These are phyloP conservation scores for Plectropomus leopardus DNA, from an alignment of 2,113 vertebrate species.

Conservation along the genomic window DNA sequence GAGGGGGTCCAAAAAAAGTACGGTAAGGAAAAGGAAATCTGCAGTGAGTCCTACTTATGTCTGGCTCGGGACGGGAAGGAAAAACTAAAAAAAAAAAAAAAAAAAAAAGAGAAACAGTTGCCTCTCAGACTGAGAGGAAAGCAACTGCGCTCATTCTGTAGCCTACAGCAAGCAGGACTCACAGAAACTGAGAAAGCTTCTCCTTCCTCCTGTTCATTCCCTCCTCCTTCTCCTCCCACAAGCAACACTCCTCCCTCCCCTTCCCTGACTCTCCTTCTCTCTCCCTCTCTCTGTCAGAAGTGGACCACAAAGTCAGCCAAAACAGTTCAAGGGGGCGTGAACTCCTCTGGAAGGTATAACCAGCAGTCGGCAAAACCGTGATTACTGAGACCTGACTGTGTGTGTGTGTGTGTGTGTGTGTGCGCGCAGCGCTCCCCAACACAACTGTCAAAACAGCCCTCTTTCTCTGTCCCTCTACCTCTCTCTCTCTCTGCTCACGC, in stretches of 20 bases:
- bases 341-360: conserved; percentile 88
- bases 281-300: conserved; percentile 65
- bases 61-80: conserved; percentile 23
- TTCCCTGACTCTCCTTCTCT: conserved; percentile 72
- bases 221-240: conserved; percentile 84
- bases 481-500: conserved; percentile 33
- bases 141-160: conserved; percentile 80
- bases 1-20: conserved; percentile 19
- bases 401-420: conserved; percentile 26
- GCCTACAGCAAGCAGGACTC: conserved; percentile 77
- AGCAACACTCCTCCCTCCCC: conserved; percentile 75
- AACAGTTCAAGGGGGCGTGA: conserved; percentile 89
- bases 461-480: conserved; percentile 41
- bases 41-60: conserved; percentile 55
- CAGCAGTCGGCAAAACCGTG: conserved; percentile 80
- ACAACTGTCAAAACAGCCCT: conserved; percentile 88
- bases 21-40: conserved; percentile 28
- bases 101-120: conserved; percentile 47
- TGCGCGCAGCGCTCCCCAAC: conserved; percentile 59
- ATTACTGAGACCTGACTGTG: conserved; percentile 81
- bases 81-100: conserved; percentile 32
- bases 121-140: conserved; percentile 77
- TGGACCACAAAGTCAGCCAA: conserved; percentile 84
- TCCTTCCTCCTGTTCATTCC: conserved; percentile 73
- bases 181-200: conserved; percentile 79